Percentiles rank a stretch among this genome's conserved stretches.
phyloP scores from a whole-genome alignment of 2,113 vertebrate species.

The Colius striatus region DNA sequence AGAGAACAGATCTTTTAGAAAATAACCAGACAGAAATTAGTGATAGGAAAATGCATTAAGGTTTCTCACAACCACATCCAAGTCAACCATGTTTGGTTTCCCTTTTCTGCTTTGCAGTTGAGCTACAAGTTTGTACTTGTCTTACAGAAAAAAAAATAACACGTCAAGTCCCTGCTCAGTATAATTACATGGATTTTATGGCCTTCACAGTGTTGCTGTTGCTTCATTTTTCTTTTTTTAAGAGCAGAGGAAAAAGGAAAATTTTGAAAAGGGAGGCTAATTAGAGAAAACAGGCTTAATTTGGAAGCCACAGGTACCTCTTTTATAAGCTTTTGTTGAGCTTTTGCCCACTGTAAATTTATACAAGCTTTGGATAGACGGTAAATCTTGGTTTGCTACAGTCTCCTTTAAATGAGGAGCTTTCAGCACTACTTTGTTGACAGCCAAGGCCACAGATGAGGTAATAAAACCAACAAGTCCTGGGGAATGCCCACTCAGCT shows the following conservation, averaged over 20 bases:
- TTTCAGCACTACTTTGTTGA: constrained; percentile 45
- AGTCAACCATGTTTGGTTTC: neutral
- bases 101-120: neutral
- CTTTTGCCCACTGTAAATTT: constrained; percentile 62
- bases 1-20: neutral
- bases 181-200: constrained; percentile 59
- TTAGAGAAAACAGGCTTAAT: constrained; percentile 73
- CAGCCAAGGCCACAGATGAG: constrained; percentile 42
- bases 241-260: constrained; percentile 35
- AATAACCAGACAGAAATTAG: neutral
- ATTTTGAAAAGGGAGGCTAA: constrained; percentile 67
- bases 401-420: constrained; percentile 55
- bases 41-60: neutral
- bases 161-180: constrained; percentile 29
- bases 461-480: constrained; percentile 64
- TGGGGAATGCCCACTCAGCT: constrained; percentile 39
- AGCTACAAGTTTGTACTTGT: constrained; percentile 28
- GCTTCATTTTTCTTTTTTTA: neutral
- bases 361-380: constrained; percentile 27
- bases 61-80: neutral
- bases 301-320: constrained; percentile 70
- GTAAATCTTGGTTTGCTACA: constrained; percentile 48
- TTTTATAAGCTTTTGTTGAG: constrained; percentile 74
- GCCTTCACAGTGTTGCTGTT: neutral
- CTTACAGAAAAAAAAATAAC: constrained; percentile 28